Base-by-base conservation (phyloP, 2,797 vertebrate species). In the Chanos chanos region DNA sequence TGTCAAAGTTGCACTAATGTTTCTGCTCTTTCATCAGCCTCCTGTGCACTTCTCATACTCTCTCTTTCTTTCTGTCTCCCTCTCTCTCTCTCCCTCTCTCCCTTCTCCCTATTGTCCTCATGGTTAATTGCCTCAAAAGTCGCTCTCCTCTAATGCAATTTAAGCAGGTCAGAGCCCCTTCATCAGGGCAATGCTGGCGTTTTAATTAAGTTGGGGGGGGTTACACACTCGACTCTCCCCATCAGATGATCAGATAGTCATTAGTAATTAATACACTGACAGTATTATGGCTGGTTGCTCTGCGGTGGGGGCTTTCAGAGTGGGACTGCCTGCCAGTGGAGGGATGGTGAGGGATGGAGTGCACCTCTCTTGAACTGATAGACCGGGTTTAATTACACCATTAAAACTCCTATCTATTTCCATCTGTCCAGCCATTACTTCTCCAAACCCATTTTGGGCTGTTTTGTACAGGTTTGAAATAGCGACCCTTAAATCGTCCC, bases 111-210 rank as follows among this genome's bases (percentile, higher is more conserved):
- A 15, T 18, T 51, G 69, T 70, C 80, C 64, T 51, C 66, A 64
- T 73, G 86, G 86, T 92, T 94, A 94, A 94, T 92, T 93, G 91
- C 89, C 91, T 91, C 77, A 75, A 91, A 94, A 93, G 91, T 93
- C 94, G 91, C 44, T 37, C 18, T 70, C 76, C 63, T 83, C 84
- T 90, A 90, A 94, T 92, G 83, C 91, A 89, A 92, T 91, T 91
- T 89, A 89, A 90, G 88, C 83, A 83, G 87, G 87, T 90, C 80
- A 85, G 79, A 87, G 78, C 76, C 90, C 87, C 87, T 88, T 91
- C 90, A 89, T 91, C 92, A 92, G 90, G 86, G 88, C 87, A 79
- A 82, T 66, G 57, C 75, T 93, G 92, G 90, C 91, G 92, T 94
- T n/a, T 94, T 94, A 88, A 91, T 90, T 91, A 91, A 90, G 88